These are phyloP conservation scores for Apamea epomidion DNA, from an alignment of 2,888 invertebrate genomes.

Conservation along the genomic window DNA sequence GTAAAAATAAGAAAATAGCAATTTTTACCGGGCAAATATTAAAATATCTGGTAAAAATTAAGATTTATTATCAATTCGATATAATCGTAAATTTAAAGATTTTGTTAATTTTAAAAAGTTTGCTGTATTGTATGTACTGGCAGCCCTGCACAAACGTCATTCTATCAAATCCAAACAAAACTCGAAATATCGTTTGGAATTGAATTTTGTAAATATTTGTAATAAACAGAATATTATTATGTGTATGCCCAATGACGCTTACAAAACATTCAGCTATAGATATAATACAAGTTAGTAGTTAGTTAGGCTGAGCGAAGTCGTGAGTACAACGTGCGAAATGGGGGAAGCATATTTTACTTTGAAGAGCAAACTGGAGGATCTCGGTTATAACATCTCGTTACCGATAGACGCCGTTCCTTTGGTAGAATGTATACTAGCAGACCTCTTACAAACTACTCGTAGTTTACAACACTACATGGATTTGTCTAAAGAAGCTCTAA, in stretches of 20 bases:
- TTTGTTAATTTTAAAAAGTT: not conserved
- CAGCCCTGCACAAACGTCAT: not conserved
- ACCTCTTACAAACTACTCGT: constrained; percentile 96
- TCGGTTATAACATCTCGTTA: constrained; percentile 95
- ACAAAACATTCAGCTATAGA: not conserved
- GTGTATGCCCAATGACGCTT: constrained; percentile 1
- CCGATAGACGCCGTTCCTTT: constrained; percentile 94
- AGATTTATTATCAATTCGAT: not conserved
- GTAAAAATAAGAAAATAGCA: not conserved
- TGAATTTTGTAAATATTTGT: constrained; percentile 42
- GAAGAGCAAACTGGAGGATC: constrained; percentile 94
- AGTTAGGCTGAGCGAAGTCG: not conserved
- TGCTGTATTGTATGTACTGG: not conserved
- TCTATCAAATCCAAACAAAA: constrained; percentile 47
- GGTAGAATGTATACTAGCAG: constrained; percentile 94
- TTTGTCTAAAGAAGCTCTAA: constrained; percentile 92
- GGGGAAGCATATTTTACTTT: constrained; percentile 86
- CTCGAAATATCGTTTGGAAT: constrained; percentile 36
- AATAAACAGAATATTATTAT: constrained; percentile 7
- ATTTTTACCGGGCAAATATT: not conserved
- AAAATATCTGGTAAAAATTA: not conserved
- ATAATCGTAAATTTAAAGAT: not conserved
- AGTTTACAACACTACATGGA: constrained; percentile 96
- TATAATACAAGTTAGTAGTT: not conserved
- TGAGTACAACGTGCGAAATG: constrained; percentile 70